Conservation (phyloP, 1,140 invertebrate genomes). For the Drosophila lacertosa region DNA sequence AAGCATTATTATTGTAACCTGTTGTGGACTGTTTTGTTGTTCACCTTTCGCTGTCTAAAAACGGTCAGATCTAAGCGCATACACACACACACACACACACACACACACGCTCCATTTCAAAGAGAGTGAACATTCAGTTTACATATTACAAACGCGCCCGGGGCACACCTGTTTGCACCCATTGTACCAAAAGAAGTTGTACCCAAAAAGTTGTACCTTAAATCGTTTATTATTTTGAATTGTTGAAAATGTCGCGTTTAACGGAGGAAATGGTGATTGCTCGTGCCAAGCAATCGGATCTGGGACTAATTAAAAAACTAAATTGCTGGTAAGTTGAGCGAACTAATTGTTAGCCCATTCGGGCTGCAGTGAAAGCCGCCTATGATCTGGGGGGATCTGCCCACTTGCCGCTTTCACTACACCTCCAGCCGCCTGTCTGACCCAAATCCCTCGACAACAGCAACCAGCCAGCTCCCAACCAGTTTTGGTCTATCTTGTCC, state of each 20-base stretch:
- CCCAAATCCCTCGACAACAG: constrained; percentile 30
- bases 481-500: constrained; percentile 64
- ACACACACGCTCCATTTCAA: too few relatives aligned
- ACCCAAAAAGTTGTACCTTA: neutral
- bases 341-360: constrained; percentile 32
- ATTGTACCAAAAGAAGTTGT: neutral
- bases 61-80: constrained; percentile 15
- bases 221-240: constrained; percentile 3
- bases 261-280: constrained; percentile 97
- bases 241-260: constrained; percentile 88
- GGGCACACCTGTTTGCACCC: constrained; percentile 46
- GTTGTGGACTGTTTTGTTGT: constrained; percentile 51
- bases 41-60: constrained; percentile 48
- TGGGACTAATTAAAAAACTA: constrained; percentile 92
- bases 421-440: constrained; percentile 22
- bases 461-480: constrained; percentile 55
- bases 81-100: constrained; percentile 3
- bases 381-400: constrained; percentile 50
- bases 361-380: constrained; percentile 68
- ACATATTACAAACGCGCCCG: constrained; percentile 2
- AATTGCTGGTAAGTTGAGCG: constrained; percentile 93
- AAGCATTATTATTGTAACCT: constrained; percentile 34
- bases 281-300: constrained; percentile 93
- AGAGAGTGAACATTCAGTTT: neutral
- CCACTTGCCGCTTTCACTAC: constrained; percentile 67